Percentiles rank a stretch among this genome's conserved stretches.
Conservation (phyloP, 2,888 invertebrate genomes). For the Napeogenes sylphis region DNA sequence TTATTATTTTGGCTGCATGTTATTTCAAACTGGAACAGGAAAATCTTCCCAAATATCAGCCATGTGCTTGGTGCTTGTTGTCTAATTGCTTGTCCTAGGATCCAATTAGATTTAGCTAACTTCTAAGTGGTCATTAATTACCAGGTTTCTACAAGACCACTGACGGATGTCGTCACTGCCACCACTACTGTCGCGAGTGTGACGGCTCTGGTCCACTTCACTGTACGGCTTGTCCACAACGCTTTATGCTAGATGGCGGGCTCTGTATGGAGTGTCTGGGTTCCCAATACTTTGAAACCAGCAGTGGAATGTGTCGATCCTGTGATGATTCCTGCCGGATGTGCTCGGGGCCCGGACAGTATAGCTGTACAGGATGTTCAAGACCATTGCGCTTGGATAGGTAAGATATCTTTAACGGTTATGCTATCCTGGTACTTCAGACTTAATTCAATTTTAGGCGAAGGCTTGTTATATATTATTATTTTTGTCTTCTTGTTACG, state of each 20-base stretch:
- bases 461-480: neutral
- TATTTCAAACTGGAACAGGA: no score
- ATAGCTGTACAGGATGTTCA: conserved; percentile 82
- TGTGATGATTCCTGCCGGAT: conserved; percentile 81
- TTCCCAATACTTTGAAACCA: conserved; percentile 84
- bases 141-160: conserved; percentile 86
- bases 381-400: conserved; percentile 81
- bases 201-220: conserved; percentile 86
- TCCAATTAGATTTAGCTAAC: no score
- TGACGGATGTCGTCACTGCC: conserved; percentile 91
- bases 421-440: neutral
- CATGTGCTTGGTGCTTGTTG: no score
- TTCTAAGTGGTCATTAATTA: neutral
- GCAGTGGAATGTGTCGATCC: conserved; percentile 81
- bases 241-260: conserved; percentile 84
- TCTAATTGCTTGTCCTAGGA: no score
- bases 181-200: conserved; percentile 92
- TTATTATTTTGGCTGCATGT: no score
- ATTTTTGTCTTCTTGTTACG: neutral
- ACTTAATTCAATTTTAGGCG: neutral
- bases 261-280: conserved; percentile 86
- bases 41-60: no score
- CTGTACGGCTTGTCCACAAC: conserved; percentile 84
- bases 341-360: conserved; percentile 83
- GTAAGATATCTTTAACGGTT: conserved; percentile 38